Evolutionary conservation across 2,888 invertebrate genomes (phyloP), one percentile per base, ranked within the genome.

Genomic region (Nasonia oneida): DNA sequence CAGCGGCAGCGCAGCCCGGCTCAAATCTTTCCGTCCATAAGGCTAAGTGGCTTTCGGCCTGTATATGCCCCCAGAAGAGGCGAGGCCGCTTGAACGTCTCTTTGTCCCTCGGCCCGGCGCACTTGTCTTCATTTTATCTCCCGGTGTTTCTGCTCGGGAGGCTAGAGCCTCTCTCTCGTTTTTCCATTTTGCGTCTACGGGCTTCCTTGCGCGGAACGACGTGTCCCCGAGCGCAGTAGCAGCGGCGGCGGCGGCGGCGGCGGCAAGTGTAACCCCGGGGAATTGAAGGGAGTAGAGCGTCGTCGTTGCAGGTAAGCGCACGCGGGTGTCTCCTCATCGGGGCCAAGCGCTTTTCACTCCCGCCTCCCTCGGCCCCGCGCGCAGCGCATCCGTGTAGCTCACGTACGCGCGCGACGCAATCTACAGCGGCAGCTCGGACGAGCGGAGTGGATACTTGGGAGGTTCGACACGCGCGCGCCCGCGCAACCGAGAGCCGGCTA

Each of bases 381-480:
- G 29, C 29, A 29, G 1, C 29, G 29, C 29, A 29, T 29, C 29
- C 29, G 29, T 29, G 29, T 29, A 29, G 29, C 67, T 33, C 67
- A 33, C 23, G 67, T 67, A 67, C 33, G 33, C 33, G 73, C 42
- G 0, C 18, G n/a, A 39, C n/a, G 33, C 29, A 67, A 67, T 67
- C 67, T 67, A 14, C 67, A 67, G 3, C 37, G 37, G 33, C 33
- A 14, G 67, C 29, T 29, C 10, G 33, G 67, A 67, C 15, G 37
- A 37, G 37, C 37, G 37, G 74, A 84, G 71, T 53, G 50, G 84
- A 71, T 79, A 84, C 84, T 86, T 86, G 79, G 71, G 57, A 86
- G 67, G 86, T 84, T 67, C 67, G 67, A 67, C 67, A 67, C 67
- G 67, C 67, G 78, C 84, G 84, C 84, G 84, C 4, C 6, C 42